Conservation (phyloP, 1,140 invertebrate genomes). For the Bombus waltoni region DNA sequence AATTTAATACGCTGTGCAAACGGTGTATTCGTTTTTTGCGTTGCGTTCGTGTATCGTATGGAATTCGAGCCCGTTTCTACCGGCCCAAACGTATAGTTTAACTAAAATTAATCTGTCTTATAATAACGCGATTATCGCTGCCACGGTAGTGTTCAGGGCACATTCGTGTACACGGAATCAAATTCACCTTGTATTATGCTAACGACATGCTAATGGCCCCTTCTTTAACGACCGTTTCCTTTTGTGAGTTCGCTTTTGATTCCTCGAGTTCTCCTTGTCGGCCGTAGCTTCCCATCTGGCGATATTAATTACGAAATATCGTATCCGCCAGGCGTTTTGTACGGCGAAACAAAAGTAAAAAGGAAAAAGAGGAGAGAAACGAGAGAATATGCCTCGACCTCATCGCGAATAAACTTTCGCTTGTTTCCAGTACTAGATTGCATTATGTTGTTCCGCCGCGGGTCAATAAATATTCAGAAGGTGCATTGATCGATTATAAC, state of each 20-base stretch:
- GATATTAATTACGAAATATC: slow-evolving; percentile 36
- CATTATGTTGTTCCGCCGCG: background rate
- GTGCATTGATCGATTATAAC: background rate
- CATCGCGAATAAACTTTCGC: background rate
- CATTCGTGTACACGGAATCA: slow-evolving; percentile 53
- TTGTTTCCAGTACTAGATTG: background rate
- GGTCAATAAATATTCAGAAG: slow-evolving; percentile 7
- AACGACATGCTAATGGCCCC: slow-evolving; percentile 52
- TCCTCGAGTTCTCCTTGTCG: slow-evolving; percentile 13
- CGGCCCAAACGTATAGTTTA: background rate
- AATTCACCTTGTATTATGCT: slow-evolving; percentile 56
- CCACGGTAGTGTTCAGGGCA: slow-evolving; percentile 38
- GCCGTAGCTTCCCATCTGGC: slow-evolving; percentile 12
- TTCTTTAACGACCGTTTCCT: slow-evolving; percentile 55
- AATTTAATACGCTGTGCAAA: background rate
- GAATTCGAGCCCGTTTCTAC: background rate
- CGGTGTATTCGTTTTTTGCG: background rate
- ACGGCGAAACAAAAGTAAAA: slow-evolving; percentile 6
- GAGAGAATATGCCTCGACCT: too few species aligned
- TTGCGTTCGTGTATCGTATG: background rate
- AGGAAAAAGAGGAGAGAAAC: background rate
- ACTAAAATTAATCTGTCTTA: slow-evolving; percentile 45
- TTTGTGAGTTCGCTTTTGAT: slow-evolving; percentile 44
- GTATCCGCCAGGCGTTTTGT: background rate
- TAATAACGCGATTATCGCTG: slow-evolving; percentile 45